phyloP scores from a whole-genome alignment of 1,140 invertebrate species.

The Cotesia chilonis region DNA sequence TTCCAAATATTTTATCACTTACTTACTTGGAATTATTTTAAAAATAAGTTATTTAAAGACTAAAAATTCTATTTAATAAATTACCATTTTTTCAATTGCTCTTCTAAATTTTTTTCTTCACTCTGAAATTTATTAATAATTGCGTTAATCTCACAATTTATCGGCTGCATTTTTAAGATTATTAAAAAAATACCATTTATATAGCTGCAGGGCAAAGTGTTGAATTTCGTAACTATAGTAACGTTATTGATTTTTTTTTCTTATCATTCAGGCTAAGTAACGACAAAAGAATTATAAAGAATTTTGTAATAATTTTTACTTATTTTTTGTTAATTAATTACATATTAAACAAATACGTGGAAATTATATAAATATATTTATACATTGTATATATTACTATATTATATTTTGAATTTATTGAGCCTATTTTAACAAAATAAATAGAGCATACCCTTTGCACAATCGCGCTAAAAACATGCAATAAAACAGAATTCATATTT shows the following conservation, averaged over 20 bases:
- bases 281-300: constrained; percentile 27
- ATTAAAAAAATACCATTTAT: neutral
- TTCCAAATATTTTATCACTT: too few species aligned
- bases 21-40: too few species aligned
- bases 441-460: too few species aligned
- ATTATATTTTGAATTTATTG: neutral
- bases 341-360: constrained; percentile 1
- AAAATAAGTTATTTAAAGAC: constrained; percentile 2
- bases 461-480: too few species aligned
- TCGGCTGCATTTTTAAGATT: neutral
- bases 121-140: constrained; percentile 44
- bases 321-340: constrained; percentile 12
- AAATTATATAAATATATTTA: neutral
- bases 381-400: constrained; percentile 2
- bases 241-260: constrained; percentile 35
- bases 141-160: constrained; percentile 29
- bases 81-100: constrained; percentile 50
- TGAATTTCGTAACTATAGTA: constrained; percentile 7
- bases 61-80: too few species aligned
- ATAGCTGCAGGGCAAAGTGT: neutral
- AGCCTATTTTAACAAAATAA: too few species aligned
- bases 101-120: constrained; percentile 46
- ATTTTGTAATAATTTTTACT: neutral
- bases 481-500: too few species aligned
- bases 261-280: constrained; percentile 41